Evolutionary conservation across 2,888 invertebrate species (phyloP).

Genomic region (Ichneumoninae sp.): DNA sequence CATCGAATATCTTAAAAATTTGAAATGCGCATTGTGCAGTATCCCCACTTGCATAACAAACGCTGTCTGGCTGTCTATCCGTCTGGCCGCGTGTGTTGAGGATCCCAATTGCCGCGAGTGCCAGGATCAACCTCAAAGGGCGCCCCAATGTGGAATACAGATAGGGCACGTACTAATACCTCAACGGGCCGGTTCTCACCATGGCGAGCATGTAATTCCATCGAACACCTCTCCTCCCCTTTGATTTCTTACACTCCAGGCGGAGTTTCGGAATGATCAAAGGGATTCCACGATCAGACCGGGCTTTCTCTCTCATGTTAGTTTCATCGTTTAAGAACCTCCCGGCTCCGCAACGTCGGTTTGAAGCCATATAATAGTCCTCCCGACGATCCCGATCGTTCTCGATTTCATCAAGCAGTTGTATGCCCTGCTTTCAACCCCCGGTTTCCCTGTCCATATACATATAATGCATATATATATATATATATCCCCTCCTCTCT

Average conservation of each 20-base stretch:
- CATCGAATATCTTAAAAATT: background rate
- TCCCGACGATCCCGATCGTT: conserved; percentile 38
- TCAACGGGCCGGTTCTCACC: conserved; percentile 2
- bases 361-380: conserved; percentile 34
- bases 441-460: background rate
- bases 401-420: conserved; percentile 45
- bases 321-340: conserved; percentile 19
- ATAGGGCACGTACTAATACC: background rate
- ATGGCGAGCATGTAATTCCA: background rate
- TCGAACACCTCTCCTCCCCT: conserved; percentile 27
- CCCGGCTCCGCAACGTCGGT: background rate
- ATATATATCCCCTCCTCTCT: background rate
- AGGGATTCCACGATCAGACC: conserved; percentile 48
- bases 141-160: background rate
- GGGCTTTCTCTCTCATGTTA: conserved; percentile 28
- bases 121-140: background rate
- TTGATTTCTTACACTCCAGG: conserved; percentile 10
- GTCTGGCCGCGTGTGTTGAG: background rate
- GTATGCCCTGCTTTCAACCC: background rate
- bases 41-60: background rate
- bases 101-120: conserved; percentile 5
- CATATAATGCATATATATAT: background rate
- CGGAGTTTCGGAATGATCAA: conserved; percentile 51
- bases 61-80: background rate
- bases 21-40: background rate